Percentiles rank a stretch among this genome's conserved stretches.
phyloP scores from a whole-genome alignment of 1,140 invertebrate genomes.

The Drosophila sp. region DNA sequence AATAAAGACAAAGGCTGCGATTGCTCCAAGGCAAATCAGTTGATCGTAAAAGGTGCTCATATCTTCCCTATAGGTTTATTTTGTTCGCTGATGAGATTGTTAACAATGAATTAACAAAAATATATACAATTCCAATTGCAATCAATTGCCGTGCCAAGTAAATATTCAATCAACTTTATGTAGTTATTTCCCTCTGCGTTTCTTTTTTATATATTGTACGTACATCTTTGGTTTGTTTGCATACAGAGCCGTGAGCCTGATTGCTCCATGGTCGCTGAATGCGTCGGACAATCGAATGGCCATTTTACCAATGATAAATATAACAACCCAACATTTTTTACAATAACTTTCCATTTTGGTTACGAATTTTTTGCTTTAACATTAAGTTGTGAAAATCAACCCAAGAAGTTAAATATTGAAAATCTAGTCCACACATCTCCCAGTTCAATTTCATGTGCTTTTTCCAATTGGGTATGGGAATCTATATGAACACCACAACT shows the following conservation, averaged over 20 bases:
- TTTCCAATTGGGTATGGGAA: conserved; percentile 20
- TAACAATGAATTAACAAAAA: neutral
- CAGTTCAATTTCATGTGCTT: conserved; percentile 18
- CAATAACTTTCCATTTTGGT: too few species aligned
- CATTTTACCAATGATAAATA: too few species aligned
- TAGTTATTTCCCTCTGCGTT: neutral
- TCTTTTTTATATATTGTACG: too few species aligned
- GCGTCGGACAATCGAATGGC: too few species aligned
- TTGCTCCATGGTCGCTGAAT: too few species aligned
- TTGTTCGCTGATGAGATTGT: neutral
- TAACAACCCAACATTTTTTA: too few species aligned
- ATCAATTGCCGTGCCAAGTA: too few species aligned
- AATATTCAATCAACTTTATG: neutral
- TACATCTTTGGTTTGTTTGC: too few species aligned
- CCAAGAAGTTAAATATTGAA: neutral
- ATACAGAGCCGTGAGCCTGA: too few species aligned
- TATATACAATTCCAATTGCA: too few species aligned
- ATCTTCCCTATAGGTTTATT: neutral
- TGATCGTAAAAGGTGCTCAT: neutral
- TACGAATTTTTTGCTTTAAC: too few species aligned
- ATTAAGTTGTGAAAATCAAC: too few species aligned
- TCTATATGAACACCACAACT: conserved; percentile 47
- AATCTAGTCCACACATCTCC: neutral
- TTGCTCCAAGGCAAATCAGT: neutral
- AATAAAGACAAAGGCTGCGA: neutral